Evolutionary conservation across 2,888 invertebrate species (phyloP), one percentile per base, ranked within the genome.

Genomic region (Parnassius mnemosyne): DNA sequence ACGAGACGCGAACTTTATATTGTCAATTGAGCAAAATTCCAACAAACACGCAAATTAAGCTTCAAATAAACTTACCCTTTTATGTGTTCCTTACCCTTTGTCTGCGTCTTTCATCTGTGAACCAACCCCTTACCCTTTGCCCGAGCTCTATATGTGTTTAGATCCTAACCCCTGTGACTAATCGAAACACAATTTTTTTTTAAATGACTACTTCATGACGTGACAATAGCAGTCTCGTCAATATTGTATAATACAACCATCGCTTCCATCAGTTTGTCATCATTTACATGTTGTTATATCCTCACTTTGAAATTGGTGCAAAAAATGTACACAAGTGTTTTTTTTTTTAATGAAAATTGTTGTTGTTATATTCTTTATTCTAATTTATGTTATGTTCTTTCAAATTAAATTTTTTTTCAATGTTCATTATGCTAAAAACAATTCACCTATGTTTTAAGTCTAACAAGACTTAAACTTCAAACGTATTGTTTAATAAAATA

Each of bases 31-130:
- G 86, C 89, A 87, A 89, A 88, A 84, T 86, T 85, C 84, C 85
- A 88, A 85, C 89, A 83, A 88, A 90, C 92, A 91, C 89, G 89
- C 90, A 90, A 90, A 89, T 87, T 87, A 84, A 87, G 89, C 91
- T 90, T 89, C 92, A 87, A 88, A 89, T 89, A 87, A 91, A 90
- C 89, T 89, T 88, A 89, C 91, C 92, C 92, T 89, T 92, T 92
- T 92, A 91, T 92, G 93, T 94, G 87, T 86, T 91, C 91, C 91
- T 87, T 90, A 93, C 94, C 94, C 93, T 93, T 94, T 95, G 95
- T 95, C 95, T 95, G 94, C 95, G 95, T 95, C 95, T 94, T 89
- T 93, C 95, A 95, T 94, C 94, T 94, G 94, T 94, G 91, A 93
- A 91, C 92, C 89, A 88, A 84, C 84, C 89, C 89, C 87, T 86